phyloP scores from a whole-genome alignment of 1,140 invertebrate genomes.

The Dendroctonus valens region DNA sequence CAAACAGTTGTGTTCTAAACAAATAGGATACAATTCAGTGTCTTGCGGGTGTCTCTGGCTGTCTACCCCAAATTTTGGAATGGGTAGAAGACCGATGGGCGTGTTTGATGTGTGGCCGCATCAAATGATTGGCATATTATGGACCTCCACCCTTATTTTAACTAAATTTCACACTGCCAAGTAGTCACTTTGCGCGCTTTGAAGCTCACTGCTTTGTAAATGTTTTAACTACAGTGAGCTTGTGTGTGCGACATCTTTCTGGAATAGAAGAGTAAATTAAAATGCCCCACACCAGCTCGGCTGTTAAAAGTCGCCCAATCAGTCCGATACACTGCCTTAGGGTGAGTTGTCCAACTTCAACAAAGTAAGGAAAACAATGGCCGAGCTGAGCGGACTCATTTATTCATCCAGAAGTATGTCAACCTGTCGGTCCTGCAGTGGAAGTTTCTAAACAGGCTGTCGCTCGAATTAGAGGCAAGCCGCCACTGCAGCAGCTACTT shows the following conservation, averaged over 20 bases:
- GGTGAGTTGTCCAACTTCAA: neutral
- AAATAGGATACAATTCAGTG: slow-evolving; percentile 49
- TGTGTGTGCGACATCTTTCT: too few species aligned
- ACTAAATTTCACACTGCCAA: slow-evolving; percentile 6
- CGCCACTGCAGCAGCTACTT: slow-evolving; percentile 46
- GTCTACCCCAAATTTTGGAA: slow-evolving; percentile 37
- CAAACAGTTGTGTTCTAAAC: slow-evolving; percentile 47
- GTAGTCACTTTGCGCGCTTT: too few species aligned
- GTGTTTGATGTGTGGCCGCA: slow-evolving; percentile 41
- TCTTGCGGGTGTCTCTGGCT: slow-evolving; percentile 52
- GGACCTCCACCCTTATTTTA: neutral
- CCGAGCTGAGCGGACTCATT: slow-evolving; percentile 21
- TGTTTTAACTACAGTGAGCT: too few species aligned
- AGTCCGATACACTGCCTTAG: neutral
- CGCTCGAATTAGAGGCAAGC: slow-evolving; percentile 13
- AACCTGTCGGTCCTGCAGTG: slow-evolving; percentile 51
- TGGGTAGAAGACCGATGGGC: slow-evolving; percentile 49
- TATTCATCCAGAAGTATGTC: slow-evolving; percentile 36
- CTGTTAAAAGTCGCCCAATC: slow-evolving; percentile 5
- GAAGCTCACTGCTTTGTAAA: neutral
- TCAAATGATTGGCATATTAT: slow-evolving; percentile 29
- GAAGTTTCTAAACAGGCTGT: slow-evolving; percentile 18
- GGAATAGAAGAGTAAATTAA: neutral
- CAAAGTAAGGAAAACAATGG: slow-evolving; percentile 10
- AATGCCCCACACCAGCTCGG: slow-evolving; percentile 25